These are phyloP conservation scores for Sitta europaea DNA, from an alignment of 2,113 vertebrate genomes.

Conservation along the genomic window DNA sequence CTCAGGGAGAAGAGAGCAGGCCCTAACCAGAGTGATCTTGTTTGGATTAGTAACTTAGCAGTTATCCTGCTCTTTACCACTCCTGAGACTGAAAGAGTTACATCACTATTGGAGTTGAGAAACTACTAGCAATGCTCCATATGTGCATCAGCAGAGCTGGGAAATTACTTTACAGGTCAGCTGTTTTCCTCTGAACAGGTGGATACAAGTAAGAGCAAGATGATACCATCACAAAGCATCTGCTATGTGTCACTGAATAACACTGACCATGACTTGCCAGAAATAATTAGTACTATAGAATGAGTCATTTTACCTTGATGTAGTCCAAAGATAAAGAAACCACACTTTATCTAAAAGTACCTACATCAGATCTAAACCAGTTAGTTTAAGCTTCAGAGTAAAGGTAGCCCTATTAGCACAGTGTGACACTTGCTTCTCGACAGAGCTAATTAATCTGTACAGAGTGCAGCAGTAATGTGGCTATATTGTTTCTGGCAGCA, in stretches of 20 bases:
- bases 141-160: not conserved
- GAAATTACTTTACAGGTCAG: slow-evolving; percentile 8
- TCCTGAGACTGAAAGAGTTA: not conserved
- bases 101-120: not conserved
- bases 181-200: slow-evolving; percentile 12
- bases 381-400: not conserved
- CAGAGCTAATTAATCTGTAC: slow-evolving; percentile 11
- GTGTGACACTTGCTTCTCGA: not conserved
- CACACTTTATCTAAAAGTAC: not conserved
- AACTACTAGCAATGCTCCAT: not conserved
- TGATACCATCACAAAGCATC: not conserved
- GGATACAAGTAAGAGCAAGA: slow-evolving; percentile 12
- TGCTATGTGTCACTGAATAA: not conserved
- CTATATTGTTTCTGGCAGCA: slow-evolving; percentile 14
- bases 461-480: not conserved
- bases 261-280: slow-evolving; percentile 17
- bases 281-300: not conserved
- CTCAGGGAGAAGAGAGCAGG: not conserved
- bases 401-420: not conserved
- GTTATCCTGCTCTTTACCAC: not conserved
- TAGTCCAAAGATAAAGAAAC: not conserved
- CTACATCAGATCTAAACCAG: not conserved
- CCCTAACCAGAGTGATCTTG: not conserved
- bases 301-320: not conserved
- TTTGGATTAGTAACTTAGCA: not conserved